Evolutionary conservation across 2,888 invertebrate genomes (phyloP).

Genomic region (Hirtodrosophila confusa): DNA sequence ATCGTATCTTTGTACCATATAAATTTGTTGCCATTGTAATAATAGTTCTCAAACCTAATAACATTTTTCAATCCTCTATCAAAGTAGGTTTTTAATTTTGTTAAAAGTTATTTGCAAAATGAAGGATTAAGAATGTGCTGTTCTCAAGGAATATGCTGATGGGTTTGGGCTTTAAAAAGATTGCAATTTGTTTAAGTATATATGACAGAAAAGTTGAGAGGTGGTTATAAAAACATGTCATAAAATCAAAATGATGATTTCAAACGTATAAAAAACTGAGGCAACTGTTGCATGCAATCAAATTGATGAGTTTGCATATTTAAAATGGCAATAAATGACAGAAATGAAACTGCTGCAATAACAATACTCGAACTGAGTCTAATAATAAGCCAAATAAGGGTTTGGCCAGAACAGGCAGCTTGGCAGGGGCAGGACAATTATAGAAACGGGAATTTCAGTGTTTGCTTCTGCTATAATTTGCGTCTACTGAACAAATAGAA

Average conservation of each 20-base stretch:
- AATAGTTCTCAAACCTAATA: background rate
- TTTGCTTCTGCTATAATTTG: constrained; percentile 28
- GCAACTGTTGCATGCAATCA: constrained; percentile 56
- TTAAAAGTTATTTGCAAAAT: background rate
- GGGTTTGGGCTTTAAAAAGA: constrained; percentile 4
- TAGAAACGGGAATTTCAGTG: constrained; percentile 45
- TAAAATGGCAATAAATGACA: constrained; percentile 10
- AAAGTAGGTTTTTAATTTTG: too few species aligned
- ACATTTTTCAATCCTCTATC: too few species aligned
- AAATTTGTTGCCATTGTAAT: background rate
- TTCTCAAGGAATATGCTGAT: constrained; percentile 6
- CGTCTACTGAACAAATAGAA: constrained; percentile 52
- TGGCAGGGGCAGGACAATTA: constrained; percentile 46
- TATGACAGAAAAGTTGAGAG: constrained; percentile 12
- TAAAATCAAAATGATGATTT: constrained; percentile 50
- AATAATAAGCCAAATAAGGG: constrained; percentile 20
- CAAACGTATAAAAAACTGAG: constrained; percentile 18
- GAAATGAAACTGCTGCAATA: constrained; percentile 23
- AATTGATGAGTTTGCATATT: constrained; percentile 33
- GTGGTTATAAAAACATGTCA: constrained; percentile 21
- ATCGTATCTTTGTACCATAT: too few species aligned
- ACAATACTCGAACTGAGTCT: background rate
- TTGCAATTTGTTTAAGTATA: constrained; percentile 22
- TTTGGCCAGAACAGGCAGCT: background rate
- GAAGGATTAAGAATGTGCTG: background rate